Base-by-base conservation (phyloP, 1,140 invertebrate species). In the Euschistus heros region DNA sequence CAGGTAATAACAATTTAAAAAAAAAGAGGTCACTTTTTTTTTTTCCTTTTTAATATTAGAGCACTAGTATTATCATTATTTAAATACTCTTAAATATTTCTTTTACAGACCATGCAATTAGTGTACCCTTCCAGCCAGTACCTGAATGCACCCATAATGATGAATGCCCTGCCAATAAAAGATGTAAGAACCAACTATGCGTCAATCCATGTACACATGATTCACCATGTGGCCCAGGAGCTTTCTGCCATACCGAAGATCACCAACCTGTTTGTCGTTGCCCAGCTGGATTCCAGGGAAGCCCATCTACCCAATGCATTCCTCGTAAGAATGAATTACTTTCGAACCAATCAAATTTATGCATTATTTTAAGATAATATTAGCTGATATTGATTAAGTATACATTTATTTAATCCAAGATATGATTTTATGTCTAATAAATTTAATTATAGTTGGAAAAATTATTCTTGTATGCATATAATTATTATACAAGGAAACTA, bases 231-330 rank as follows among this genome's bases (percentile, higher is more conserved):
- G 88, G 87, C 22, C 75, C 76, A 42, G 86, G 84, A 18, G 85
- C 91, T 2, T 81, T 91, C 64, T 94, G 92, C 73, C 84, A 87
- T 60, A 85, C 86, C 0, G 81, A 87, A 69, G 78, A 85, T 65
- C 88, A 92, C 70, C 77, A 81, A 71, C 80, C 90, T 0, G 76
- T 86, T 24, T 95, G 92, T 71, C 84, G 81, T 68, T 95, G 91
- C 74, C 91, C 90, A 15, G 76, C 77, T 54, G 86, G 84, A 44
- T 89, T 87, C 70, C 76, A 81, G 7, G 91, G 91, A n/a, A 84
- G 89, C 73, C 82, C 90, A 6, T 75, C 75, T 55, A 76, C 82
- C 66, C 81, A 84, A 69, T 93, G 91, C 72, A 76, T 84, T 73
- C 86, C 86, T 77, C 85, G 86, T 89, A 82, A 86, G 87, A 37